Evolutionary conservation across 2,113 vertebrate species (phyloP).

Genomic region (Marmota flaviventris): DNA sequence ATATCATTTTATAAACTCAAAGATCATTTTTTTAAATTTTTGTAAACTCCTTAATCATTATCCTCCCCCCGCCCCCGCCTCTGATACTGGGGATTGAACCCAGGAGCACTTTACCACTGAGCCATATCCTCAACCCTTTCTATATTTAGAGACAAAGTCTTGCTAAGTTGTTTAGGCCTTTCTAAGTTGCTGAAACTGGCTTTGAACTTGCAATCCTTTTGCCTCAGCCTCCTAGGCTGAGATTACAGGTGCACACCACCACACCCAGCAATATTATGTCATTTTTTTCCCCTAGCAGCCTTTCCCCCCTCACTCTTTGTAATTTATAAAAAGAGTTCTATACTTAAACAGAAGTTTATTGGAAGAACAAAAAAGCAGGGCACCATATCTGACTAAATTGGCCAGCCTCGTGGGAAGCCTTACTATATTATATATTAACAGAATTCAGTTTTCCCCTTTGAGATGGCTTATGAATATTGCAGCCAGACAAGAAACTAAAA

Average conservation of each 20-base stretch:
- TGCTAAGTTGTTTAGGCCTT: no score
- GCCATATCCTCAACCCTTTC: no score
- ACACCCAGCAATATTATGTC: neutral
- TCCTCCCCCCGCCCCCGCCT: no score
- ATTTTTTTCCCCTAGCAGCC: neutral
- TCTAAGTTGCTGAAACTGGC: no score
- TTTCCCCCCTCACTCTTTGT: neutral
- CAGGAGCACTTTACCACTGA: no score
- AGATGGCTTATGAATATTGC: no score
- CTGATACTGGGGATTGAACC: no score
- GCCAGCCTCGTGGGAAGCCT: neutral
- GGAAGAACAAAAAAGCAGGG: neutral
- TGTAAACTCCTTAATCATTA: neutral
- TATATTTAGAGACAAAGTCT: no score
- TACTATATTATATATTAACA: neutral
- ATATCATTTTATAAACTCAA: neutral
- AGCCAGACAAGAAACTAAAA: neutral
- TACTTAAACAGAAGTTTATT: neutral
- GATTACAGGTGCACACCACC: no score
- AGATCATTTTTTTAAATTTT: conserved; percentile 25
- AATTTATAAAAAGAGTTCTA: neutral
- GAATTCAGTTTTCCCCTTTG: neutral
- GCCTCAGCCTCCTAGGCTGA: no score
- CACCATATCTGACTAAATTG: neutral
- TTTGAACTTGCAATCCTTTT: no score